Evolutionary conservation across 2,888 invertebrate species (phyloP), one percentile per base, ranked within the genome.

Genomic region (Macrosoma leucophasiata): DNA sequence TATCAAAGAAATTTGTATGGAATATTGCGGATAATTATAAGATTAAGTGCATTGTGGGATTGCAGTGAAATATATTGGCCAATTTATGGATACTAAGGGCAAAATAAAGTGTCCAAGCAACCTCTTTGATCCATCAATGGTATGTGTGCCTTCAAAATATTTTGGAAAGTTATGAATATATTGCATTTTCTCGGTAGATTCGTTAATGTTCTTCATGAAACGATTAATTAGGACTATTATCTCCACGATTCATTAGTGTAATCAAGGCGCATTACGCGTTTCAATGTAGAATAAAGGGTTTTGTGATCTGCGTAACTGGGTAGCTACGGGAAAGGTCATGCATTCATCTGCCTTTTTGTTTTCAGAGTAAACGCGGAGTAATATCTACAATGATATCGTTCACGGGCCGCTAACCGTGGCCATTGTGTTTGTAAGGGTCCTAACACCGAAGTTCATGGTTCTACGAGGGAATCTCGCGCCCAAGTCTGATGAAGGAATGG

Each of bases 401-500:
- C 31, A 24, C 31, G 27, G 37, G 39, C 27, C 40, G 41, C 27
- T 46, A 41, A 46, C 21, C 26, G 14, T 25, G 32, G 22, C 11
- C 31, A 11, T 35, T 23, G 41, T 41, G 36, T 29, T 36, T 41
- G 33, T 35, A 15, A 47, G 52, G 22, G 48, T 36, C 39, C 29
- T 38, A 36, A 43, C 46, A 47, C 40, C 37, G 48, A 57, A 44
- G 72, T 81, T 77, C 64, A 90, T 90, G 90, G 90, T 90, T 87
- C 87, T 88, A 77, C 84, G 87, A 70, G 84, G 85, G 50, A 65
- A 71, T 59, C 85, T 84, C 63, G 62, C 64, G 69, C 75, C 78
- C 68, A 76, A 78, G 71, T 72, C 81, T 68, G 76, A 84, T 76
- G 84, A 81, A 76, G 86, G 77, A 57, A 91, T 91, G 91, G 90